Evolutionary conservation across 2,113 vertebrate species (phyloP).

Genomic region (Haliaeetus leucogaster): DNA sequence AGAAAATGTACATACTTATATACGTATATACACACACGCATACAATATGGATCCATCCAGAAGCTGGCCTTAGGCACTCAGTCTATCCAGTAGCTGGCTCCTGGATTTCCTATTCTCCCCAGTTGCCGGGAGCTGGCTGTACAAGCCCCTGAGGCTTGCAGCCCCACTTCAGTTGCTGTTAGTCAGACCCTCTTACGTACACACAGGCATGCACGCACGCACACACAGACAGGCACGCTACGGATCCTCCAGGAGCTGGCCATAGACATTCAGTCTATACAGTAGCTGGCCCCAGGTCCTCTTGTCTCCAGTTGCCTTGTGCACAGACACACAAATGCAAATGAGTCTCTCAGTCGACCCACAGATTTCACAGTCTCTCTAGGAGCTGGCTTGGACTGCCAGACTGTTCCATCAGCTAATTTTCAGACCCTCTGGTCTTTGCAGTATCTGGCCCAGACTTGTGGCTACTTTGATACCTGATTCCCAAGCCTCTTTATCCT

Average conservation of each 20-base stretch:
- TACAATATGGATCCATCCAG: background rate
- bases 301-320: background rate
- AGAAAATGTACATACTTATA: background rate
- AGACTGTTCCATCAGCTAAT: background rate
- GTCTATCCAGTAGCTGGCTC: background rate
- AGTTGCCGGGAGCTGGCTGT: background rate
- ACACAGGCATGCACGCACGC: too few relatives aligned
- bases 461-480: background rate
- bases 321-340: background rate
- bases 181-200: background rate
- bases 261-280: background rate
- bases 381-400: background rate
- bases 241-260: background rate
- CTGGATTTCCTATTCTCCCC: background rate
- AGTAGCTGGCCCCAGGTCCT: background rate
- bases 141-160: background rate
- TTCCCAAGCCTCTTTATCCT: background rate
- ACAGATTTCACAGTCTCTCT: background rate
- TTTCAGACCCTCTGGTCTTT: background rate
- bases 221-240: background rate
- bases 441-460: background rate
- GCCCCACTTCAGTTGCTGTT: background rate
- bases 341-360: background rate
- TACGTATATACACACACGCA: too few relatives aligned
- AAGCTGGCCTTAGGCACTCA: background rate